Percentiles rank a stretch among this genome's conserved stretches.
These are phyloP conservation scores for Bilobella aurantiaca DNA, from an alignment of 1,140 invertebrate genomes.

Conservation along the genomic window DNA sequence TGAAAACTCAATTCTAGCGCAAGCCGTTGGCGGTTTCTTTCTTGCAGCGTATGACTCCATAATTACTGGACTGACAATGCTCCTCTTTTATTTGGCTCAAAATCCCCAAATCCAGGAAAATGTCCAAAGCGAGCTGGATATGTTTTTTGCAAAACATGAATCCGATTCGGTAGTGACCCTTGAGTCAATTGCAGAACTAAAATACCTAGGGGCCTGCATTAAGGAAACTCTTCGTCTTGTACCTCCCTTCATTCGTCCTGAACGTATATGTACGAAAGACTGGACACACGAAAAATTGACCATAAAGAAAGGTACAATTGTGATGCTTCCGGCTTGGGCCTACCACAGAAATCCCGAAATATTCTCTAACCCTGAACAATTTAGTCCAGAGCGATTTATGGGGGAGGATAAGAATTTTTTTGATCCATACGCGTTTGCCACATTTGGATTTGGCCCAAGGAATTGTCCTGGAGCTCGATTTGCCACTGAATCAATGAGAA, in stretches of 20 bases:
- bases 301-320: constrained; percentile 38
- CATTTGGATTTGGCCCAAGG: constrained; percentile 14
- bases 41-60: constrained; percentile 22
- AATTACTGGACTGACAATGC: constrained; percentile 7
- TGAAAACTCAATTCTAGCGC: constrained; percentile 13
- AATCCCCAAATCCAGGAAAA: constrained; percentile 57
- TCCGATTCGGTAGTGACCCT: constrained; percentile 2
- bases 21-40: constrained; percentile 29
- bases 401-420: constrained; percentile 38
- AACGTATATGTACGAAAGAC: constrained; percentile 23
- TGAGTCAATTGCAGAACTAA: constrained; percentile 22
- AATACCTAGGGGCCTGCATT: constrained; percentile 21
- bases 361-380: constrained; percentile 45
- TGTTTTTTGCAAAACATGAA: constrained; percentile 37
- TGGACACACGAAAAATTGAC: constrained; percentile 8
- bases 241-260: constrained; percentile 10
- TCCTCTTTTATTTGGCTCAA: constrained; percentile 49
- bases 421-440: constrained; percentile 11
- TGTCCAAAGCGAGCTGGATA: constrained; percentile 57
- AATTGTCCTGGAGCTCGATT: constrained; percentile 22
- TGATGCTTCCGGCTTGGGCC: constrained; percentile 43
- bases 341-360: constrained; percentile 45
- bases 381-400: constrained; percentile 49
- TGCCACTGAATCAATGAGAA: constrained; percentile 15
- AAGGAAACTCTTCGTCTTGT: constrained; percentile 13